Conservation (phyloP, 2,113 vertebrate genomes). For the Oreotrochilus melanogaster region DNA sequence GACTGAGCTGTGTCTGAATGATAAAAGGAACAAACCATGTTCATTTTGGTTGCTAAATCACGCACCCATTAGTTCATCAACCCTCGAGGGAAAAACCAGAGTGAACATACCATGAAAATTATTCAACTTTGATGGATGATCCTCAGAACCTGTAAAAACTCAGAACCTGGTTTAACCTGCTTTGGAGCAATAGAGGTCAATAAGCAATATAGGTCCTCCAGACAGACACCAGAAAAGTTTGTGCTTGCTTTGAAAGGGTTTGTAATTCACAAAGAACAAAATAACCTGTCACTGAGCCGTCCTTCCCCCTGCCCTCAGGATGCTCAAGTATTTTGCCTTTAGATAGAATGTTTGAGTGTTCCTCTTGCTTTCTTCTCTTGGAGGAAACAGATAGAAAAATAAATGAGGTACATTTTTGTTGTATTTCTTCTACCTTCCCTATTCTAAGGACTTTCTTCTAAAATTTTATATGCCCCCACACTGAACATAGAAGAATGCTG, state of each 20-base stretch:
- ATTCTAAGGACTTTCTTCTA: background rate
- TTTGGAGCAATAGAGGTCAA: background rate
- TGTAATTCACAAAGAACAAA: background rate
- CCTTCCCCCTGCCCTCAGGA: background rate
- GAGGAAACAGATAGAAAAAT: background rate
- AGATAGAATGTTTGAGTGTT: background rate
- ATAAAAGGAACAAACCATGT: background rate
- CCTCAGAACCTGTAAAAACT: background rate
- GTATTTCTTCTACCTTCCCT: background rate
- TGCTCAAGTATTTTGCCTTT: background rate
- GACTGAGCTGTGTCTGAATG: background rate
- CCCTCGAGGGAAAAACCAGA: background rate
- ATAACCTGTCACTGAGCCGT: background rate
- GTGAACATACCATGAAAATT: background rate
- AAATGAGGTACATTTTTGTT: background rate
- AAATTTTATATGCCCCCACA: background rate
- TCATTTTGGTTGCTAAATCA: background rate
- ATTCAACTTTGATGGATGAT: background rate
- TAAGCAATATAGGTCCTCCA: background rate
- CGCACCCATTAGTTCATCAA: background rate
- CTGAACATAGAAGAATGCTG: background rate
- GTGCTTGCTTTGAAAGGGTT: background rate
- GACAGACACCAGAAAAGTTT: background rate
- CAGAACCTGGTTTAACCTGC: background rate
- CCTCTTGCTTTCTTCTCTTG: background rate